Base-by-base conservation (phyloP, 2,888 invertebrate genomes). In the Exephanes ischioxanthus region DNA sequence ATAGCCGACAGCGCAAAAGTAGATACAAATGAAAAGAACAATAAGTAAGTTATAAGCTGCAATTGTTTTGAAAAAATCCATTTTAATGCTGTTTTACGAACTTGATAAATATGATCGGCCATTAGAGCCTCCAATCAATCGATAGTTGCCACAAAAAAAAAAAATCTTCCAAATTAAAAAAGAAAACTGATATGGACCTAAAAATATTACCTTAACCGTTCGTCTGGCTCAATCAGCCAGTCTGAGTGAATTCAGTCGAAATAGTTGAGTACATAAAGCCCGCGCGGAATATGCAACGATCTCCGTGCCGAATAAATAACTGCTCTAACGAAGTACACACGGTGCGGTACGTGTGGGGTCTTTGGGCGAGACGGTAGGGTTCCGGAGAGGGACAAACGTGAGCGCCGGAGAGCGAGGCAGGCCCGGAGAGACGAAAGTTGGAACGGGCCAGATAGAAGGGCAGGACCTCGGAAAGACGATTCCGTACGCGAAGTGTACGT, bases 311-410 rank as follows among this genome's bases (percentile, higher is more conserved):
- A 87, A 86, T 87, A 87, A 87, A 87, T 87, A 87, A 87, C 85
- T 86, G 80, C 71, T 85, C 86, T 87, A 87, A 87, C 87, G 85
- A 87, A 85, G 87, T 86, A 83, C 81, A 83, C 83, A 86, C 78
- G 78, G 75, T 77, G 85, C 75, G 70, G 71, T 77, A 73, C 67
- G 66, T 78, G 77, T 77, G 45, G 37, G 16, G 71, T 66, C 16
- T 68, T 19, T 6, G 58, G 45, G 48, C 73, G 48, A 19, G 58
- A 81, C 73, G 58, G 41, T 80, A 41, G 45, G 11, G 76, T 37
- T 76, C 37, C 55, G 48, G 19, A 45, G 63, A 63, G 61, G 70
- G 77, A 70, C 51, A 81, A 81, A 81, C 78, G 78, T 78, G 80
- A 77, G 45, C 26, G 48, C 22, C 30, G 33, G 30, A 33, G 30